A percentile compares a stretch with the other conserved stretches of the same genome.
These are phyloP conservation scores for Melanaphis sacchari DNA, from an alignment of 1,140 invertebrate genomes.

Conservation along the genomic window DNA sequence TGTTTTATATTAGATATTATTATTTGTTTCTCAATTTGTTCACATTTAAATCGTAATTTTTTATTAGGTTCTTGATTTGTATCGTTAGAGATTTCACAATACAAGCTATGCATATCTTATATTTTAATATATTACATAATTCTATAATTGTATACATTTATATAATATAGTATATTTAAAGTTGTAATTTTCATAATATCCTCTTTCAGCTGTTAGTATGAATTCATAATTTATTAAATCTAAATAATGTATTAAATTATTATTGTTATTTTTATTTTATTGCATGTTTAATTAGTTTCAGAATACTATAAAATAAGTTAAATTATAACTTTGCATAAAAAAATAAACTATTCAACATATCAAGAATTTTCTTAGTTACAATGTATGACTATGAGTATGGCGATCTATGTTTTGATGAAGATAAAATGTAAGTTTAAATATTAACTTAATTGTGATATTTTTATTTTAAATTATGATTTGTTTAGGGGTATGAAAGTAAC, in stretches of 20 bases:
- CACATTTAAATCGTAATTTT: background rate
- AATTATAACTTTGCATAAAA: background rate
- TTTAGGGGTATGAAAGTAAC: conserved; percentile 96
- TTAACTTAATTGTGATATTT: background rate
- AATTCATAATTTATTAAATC: background rate
- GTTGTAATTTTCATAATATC: background rate
- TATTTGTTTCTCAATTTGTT: background rate
- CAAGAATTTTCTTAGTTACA: background rate
- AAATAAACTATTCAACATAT: background rate
- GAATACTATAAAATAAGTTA: background rate
- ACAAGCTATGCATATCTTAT: background rate
- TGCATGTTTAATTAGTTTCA: background rate
- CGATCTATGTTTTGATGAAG: conserved; percentile 42
- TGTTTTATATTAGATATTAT: background rate
- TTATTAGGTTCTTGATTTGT: background rate
- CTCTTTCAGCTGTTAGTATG: background rate
- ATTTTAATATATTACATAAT: too few species aligned
- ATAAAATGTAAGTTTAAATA: conserved; percentile 49
- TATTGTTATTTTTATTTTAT: background rate
- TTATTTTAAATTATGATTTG: conserved; percentile 56
- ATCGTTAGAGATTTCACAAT: background rate
- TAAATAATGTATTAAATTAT: background rate
- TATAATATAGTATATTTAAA: background rate
- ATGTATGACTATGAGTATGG: conserved; percentile 41
- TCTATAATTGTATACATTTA: background rate